Conservation (phyloP, 2,113 vertebrate species). For the Dolichotis patagonum region DNA sequence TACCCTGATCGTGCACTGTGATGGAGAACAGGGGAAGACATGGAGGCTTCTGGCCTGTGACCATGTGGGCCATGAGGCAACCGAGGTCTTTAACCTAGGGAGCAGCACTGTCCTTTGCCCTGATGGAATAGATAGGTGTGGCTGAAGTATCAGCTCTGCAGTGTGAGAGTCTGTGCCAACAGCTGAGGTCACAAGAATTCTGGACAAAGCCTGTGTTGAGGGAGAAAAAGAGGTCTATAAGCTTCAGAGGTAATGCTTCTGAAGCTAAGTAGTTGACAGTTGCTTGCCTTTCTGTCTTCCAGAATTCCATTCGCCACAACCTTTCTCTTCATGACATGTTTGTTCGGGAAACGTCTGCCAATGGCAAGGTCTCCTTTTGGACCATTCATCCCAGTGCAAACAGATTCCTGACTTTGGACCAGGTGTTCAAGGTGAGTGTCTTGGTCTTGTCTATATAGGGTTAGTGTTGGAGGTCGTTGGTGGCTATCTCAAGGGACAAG, state of each 20-base stretch:
- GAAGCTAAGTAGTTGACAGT: background rate
- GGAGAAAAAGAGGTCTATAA: background rate
- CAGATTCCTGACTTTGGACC: conserved; percentile 94
- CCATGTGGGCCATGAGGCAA: background rate
- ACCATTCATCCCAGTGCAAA: conserved; percentile 97
- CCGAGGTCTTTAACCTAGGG: background rate
- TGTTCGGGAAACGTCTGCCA: conserved; percentile 91
- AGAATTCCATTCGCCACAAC: conserved; percentile 99
- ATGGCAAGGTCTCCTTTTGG: conserved; percentile 95
- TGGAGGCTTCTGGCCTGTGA: background rate
- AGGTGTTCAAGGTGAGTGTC: conserved; percentile 93
- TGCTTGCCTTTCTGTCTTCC: conserved; percentile 32
- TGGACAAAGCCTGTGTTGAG: background rate
- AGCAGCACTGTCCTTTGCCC: background rate
- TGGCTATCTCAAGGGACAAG: background rate
- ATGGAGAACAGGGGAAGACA: background rate
- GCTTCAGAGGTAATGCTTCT: background rate
- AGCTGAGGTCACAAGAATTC: background rate
- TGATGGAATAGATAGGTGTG: background rate
- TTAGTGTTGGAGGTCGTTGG: background rate
- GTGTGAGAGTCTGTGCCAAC: background rate
- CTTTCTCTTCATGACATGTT: conserved; percentile 98
- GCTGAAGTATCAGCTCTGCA: background rate
- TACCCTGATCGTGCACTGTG: background rate
- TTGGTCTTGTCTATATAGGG: background rate